phyloP scores from a whole-genome alignment of 2,113 vertebrate genomes.

The Triplophysa siluroides region DNA sequence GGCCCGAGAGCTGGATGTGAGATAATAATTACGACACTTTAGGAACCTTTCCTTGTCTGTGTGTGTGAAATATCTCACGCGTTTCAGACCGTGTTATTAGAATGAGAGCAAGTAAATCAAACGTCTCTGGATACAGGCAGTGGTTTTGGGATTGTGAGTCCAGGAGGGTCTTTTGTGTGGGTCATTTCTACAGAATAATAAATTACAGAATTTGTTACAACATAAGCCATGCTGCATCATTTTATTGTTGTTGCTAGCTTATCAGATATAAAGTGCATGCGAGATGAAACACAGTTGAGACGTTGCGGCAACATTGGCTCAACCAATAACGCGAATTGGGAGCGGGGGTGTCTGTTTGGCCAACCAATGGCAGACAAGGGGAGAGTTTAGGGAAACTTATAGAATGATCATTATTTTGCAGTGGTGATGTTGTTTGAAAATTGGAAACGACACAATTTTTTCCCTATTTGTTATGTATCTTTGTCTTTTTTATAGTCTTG shows the following conservation, averaged over 20 bases:
- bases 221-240: neutral
- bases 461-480: too few species aligned
- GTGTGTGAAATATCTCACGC: neutral
- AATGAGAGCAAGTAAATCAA: neutral
- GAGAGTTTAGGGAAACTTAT: too few species aligned
- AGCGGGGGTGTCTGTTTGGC: too few species aligned
- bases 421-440: too few species aligned
- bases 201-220: neutral
- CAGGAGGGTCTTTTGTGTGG: neutral
- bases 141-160: neutral
- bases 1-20: conserved; percentile 30
- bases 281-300: too few species aligned
- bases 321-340: too few species aligned
- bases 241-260: neutral
- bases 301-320: too few species aligned
- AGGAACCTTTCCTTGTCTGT: conserved; percentile 27
- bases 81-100: neutral
- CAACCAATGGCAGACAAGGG: too few species aligned
- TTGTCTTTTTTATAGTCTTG: neutral
- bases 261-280: neutral
- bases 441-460: too few species aligned
- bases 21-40: conserved; percentile 17
- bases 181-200: too few species aligned
- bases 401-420: too few species aligned
- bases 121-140: neutral